phyloP scores from a whole-genome alignment of 2,113 vertebrate species.

The Orthonyx spaldingii region DNA sequence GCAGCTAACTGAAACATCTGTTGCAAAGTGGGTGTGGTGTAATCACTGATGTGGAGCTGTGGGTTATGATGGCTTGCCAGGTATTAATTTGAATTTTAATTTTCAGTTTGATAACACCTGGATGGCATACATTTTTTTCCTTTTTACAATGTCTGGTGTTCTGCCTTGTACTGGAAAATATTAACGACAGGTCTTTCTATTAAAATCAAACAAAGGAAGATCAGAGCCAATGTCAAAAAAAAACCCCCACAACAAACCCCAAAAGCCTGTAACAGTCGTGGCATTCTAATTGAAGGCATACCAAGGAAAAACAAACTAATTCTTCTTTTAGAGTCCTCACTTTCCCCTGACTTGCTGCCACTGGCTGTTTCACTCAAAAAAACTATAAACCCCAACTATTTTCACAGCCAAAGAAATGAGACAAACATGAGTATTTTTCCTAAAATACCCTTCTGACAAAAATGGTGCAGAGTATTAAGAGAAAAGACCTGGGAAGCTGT shows the following conservation, averaged over 20 bases:
- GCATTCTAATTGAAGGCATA: neutral
- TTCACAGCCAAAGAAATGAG: neutral
- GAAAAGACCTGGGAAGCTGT: neutral
- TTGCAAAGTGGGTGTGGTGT: neutral
- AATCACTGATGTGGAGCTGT: neutral
- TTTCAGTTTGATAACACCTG: neutral
- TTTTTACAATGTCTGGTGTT: neutral
- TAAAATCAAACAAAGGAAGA: neutral
- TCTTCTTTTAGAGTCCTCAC: neutral
- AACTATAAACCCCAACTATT: neutral
- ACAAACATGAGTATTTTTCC: neutral
- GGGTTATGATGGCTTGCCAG: neutral
- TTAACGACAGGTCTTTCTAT: neutral
- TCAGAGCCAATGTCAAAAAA: neutral
- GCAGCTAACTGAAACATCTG: neutral
- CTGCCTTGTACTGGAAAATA: neutral
- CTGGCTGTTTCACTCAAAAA: neutral
- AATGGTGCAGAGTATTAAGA: neutral
- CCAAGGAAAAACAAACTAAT: neutral
- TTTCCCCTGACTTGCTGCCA: neutral
- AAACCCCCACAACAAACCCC: neutral
- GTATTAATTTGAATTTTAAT: neutral
- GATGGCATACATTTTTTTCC: neutral
- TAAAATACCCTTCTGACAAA: neutral
- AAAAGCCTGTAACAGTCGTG: neutral